Conservation (phyloP, 2,113 vertebrate species). For the Tricholaema leucomelas region DNA sequence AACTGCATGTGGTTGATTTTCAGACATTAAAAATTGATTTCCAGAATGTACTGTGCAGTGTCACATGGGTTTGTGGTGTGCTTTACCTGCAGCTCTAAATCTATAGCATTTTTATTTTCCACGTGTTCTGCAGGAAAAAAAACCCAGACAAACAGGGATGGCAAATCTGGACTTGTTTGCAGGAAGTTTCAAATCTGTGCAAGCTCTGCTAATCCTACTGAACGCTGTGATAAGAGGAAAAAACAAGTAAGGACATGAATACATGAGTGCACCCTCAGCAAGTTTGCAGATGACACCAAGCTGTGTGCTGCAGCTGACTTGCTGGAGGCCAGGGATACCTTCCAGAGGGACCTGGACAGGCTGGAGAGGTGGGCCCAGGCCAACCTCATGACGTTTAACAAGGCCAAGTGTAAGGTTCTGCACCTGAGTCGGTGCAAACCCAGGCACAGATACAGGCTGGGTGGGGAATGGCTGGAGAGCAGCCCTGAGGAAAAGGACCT, state of each 20-base stretch:
- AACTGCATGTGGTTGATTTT: constrained; percentile 24
- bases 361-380: too few species aligned
- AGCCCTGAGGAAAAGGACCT: too few species aligned
- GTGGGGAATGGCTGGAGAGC: too few species aligned
- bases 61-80: constrained; percentile 29
- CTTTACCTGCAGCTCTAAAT: background rate
- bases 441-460: too few species aligned
- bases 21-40: constrained; percentile 64
- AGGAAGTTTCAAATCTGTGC: background rate
- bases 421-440: too few species aligned
- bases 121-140: background rate
- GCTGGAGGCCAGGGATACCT: too few species aligned
- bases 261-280: too few species aligned
- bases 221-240: background rate
- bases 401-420: too few species aligned
- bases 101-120: background rate
- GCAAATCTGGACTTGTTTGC: background rate
- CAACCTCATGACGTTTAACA: too few species aligned
- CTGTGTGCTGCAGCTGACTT: too few species aligned
- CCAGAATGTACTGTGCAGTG: background rate
- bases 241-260: background rate
- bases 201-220: background rate
- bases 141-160: background rate
- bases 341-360: too few species aligned
- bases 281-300: too few species aligned